These are phyloP conservation scores for Caenorhabditis latens DNA, from an alignment of 1,140 invertebrate species.

Conservation along the genomic window DNA sequence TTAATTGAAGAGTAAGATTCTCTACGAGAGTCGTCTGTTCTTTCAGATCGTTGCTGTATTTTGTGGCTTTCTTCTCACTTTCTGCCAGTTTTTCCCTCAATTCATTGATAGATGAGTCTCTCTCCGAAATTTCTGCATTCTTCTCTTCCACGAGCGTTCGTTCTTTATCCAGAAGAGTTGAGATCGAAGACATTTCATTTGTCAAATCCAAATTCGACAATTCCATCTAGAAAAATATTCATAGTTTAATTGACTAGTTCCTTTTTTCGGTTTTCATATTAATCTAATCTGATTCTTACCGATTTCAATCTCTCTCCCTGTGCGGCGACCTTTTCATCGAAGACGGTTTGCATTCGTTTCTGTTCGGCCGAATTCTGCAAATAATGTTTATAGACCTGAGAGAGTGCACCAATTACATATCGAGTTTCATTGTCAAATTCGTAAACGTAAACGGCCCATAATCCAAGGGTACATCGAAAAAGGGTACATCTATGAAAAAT, in stretches of 20 bases:
- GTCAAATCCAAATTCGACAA: conserved; percentile 27
- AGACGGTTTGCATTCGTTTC: conserved; percentile 24
- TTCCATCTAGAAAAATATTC: conserved; percentile 30
- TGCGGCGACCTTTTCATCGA: conserved; percentile 29
- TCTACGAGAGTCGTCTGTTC: not conserved
- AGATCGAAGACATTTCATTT: conserved; percentile 51
- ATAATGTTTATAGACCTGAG: not conserved
- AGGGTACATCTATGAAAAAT: too few species aligned
- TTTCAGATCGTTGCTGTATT: conserved; percentile 43
- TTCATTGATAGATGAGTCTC: conserved; percentile 30
- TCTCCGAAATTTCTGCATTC: conserved; percentile 28
- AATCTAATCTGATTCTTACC: not conserved
- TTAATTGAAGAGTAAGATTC: not conserved
- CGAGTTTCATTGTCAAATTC: conserved; percentile 5
- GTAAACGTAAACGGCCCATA: too few species aligned
- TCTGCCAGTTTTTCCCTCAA: conserved; percentile 43
- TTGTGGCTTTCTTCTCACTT: conserved; percentile 2
- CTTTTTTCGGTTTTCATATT: too few species aligned
- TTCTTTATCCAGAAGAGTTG: conserved; percentile 53
- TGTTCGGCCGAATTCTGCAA: conserved; percentile 5
- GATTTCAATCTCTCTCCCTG: conserved; percentile 56
- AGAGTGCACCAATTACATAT: not conserved
- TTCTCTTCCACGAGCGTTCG: conserved; percentile 20
- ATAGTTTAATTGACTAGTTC: not conserved
- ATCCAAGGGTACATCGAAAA: too few species aligned